Evolutionary conservation across 2,113 vertebrate genomes (phyloP).

Genomic region (Galemys pyrenaicus): DNA sequence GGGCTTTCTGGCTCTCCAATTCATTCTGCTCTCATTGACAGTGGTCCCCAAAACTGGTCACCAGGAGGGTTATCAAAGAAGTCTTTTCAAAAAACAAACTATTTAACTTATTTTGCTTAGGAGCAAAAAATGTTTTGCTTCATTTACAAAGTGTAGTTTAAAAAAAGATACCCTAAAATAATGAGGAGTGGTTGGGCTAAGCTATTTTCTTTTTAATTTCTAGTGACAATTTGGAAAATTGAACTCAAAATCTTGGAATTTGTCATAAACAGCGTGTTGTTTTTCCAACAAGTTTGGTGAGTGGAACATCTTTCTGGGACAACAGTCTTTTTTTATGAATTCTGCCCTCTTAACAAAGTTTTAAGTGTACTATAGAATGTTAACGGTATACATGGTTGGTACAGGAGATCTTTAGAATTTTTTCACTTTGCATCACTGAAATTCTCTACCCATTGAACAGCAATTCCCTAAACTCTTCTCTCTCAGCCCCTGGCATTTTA

Average conservation of each 20-base stretch:
- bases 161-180: background rate
- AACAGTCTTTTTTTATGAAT: background rate
- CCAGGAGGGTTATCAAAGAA: background rate
- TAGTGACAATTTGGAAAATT: background rate
- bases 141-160: background rate
- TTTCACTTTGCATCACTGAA: background rate
- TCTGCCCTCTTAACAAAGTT: background rate
- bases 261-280: background rate
- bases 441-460: background rate
- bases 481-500: background rate
- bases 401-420: background rate
- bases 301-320: background rate
- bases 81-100: too few species aligned
- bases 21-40: background rate
- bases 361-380: background rate
- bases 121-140: background rate
- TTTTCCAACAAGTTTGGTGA: background rate
- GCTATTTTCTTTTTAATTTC: background rate
- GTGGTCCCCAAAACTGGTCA: background rate
- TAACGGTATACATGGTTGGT: background rate
- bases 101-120: background rate
- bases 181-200: background rate
- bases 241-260: background rate
- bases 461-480: background rate
- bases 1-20: background rate